These are phyloP conservation scores for Pterobdella sp. DNA, from an alignment of 2,888 invertebrate species.

Conservation along the genomic window DNA sequence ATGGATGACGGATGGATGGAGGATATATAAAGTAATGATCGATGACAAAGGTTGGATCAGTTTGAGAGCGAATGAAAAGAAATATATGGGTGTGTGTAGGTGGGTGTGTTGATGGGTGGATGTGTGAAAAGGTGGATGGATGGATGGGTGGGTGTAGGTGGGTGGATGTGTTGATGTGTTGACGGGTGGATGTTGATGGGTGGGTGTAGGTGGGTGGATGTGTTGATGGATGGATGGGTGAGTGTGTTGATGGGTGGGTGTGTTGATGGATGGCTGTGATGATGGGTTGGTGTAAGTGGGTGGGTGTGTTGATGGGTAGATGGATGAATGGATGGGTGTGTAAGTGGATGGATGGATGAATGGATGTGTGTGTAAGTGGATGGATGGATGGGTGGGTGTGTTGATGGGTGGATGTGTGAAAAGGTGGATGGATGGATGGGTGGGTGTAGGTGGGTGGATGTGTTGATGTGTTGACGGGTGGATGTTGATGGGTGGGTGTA, in stretches of 20 bases:
- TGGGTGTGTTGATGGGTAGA: too few species aligned
- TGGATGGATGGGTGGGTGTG: not conserved
- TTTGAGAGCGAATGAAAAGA: not conserved
- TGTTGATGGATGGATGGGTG: not conserved
- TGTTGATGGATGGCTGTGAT: too few species aligned
- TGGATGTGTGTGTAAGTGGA: not conserved
- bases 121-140: not conserved
- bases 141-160: not conserved
- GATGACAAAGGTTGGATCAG: not conserved
- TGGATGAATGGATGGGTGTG: not conserved
- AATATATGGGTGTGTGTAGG: not conserved
- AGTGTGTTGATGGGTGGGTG: not conserved
- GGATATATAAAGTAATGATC: too few species aligned
- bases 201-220: not conserved
- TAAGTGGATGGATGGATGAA: not conserved
- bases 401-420: not conserved
- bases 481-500: not conserved
- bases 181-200: not conserved
- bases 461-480: not conserved
- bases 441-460: not conserved
- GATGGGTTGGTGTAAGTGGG: too few species aligned
- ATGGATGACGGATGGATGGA: not conserved
- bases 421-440: not conserved
- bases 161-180: not conserved
- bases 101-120: not conserved